phyloP scores from a whole-genome alignment of 2,797 vertebrate genomes.

The Chaetodon trifasciatus region DNA sequence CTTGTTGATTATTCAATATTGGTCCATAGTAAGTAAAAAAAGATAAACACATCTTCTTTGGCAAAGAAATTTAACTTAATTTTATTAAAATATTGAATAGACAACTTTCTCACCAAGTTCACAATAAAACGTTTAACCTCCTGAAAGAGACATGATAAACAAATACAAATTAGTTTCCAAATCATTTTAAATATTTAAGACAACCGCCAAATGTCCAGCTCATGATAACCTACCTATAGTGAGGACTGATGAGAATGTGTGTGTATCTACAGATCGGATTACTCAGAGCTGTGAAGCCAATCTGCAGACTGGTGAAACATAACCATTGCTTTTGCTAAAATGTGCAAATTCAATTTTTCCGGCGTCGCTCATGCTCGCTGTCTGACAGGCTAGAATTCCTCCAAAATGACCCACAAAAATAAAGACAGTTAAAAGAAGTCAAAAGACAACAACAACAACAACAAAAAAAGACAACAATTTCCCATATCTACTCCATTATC shows the following conservation, averaged over 20 bases:
- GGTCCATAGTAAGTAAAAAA: not conserved
- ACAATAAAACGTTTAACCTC: constrained; percentile 90
- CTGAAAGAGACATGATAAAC: constrained; percentile 87
- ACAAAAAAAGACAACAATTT: constrained; percentile 46
- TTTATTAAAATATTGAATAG: constrained; percentile 97
- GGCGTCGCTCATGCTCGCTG: constrained; percentile 59
- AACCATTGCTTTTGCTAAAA: constrained; percentile 71
- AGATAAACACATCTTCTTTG: constrained; percentile 24
- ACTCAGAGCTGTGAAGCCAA: constrained; percentile 42
- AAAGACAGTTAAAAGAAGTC: constrained; percentile 58
- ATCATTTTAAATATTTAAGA: constrained; percentile 89
- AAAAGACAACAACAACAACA: constrained; percentile 49
- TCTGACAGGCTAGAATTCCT: constrained; percentile 55
- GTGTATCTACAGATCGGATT: constrained; percentile 43
- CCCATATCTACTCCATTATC: constrained; percentile 72
- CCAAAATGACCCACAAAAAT: constrained; percentile 49
- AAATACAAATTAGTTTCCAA: constrained; percentile 85
- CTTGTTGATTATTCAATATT: not conserved
- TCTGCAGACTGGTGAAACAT: constrained; percentile 44
- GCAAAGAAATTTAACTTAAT: constrained; percentile 92
- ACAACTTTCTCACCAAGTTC: constrained; percentile 86
- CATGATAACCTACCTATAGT: constrained; percentile 50
- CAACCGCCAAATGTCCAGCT: constrained; percentile 79
- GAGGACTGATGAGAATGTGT: constrained; percentile 53
- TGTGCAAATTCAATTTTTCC: constrained; percentile 73